A percentile compares a stretch with the other conserved stretches of the same genome.
Evolutionary conservation across 2,113 vertebrate species (phyloP).

Genomic region (Ciconia maguari): DNA sequence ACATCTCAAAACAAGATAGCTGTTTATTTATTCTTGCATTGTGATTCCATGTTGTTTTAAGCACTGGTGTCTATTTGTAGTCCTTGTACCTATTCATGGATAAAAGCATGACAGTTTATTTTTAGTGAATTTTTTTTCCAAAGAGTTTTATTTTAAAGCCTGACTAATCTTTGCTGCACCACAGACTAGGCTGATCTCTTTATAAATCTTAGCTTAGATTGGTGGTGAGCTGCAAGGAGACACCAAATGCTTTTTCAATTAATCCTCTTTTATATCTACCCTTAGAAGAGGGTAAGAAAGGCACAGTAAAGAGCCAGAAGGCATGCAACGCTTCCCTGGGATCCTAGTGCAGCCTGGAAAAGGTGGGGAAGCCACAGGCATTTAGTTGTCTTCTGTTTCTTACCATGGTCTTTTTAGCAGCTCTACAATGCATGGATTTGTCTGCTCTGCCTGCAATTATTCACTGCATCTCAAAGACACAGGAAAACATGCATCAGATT

Average conservation of each 20-base stretch:
- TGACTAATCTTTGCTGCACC: constrained; percentile 68
- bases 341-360: background rate
- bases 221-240: constrained; percentile 62
- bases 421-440: background rate
- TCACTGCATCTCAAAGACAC: background rate
- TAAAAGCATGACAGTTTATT: constrained; percentile 56
- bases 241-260: constrained; percentile 60
- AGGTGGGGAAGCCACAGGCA: background rate
- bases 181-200: constrained; percentile 67
- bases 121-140: constrained; percentile 63
- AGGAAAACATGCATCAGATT: background rate
- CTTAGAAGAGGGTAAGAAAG: background rate
- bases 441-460: background rate
- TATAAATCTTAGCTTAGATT: constrained; percentile 71
- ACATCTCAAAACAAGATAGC: background rate
- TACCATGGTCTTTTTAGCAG: constrained; percentile 36
- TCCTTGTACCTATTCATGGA: constrained; percentile 41
- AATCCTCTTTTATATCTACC: constrained; percentile 63
- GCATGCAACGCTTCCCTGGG: background rate
- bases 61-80: constrained; percentile 24
- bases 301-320: background rate
- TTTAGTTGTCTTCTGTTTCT: background rate
- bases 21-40: background rate
- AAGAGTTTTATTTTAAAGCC: constrained; percentile 74
- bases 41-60: background rate